Conservation (phyloP, 2,888 invertebrate species). For the Oeneis ivallda region DNA sequence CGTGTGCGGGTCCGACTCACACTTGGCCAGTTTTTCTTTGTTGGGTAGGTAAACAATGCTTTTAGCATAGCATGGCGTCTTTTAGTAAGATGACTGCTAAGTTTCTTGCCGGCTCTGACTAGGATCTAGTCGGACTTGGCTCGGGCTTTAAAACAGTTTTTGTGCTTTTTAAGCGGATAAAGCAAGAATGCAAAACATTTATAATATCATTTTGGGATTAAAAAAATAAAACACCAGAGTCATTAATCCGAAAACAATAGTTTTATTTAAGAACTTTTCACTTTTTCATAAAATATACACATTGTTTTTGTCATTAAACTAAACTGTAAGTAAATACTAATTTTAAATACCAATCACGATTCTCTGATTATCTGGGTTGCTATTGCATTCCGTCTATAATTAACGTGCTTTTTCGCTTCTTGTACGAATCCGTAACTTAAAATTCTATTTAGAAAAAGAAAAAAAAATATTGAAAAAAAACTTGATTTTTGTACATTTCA, state of each 20-base stretch:
- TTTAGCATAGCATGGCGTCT: too few species aligned
- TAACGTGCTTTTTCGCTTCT: constrained; percentile 55
- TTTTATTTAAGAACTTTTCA: constrained; percentile 82
- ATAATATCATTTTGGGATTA: constrained; percentile 4
- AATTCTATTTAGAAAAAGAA: constrained; percentile 75
- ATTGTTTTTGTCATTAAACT: constrained; percentile 82
- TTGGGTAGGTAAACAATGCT: too few species aligned
- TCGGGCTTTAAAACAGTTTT: too few species aligned
- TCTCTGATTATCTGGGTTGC: constrained; percentile 55
- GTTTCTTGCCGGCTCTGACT: too few species aligned
- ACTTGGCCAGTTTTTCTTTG: too few species aligned
- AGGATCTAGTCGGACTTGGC: too few species aligned
- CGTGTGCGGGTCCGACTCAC: too few species aligned
- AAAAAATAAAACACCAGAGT: constrained; percentile 74
- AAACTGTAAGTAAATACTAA: constrained; percentile 82
- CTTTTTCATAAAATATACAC: constrained; percentile 82
- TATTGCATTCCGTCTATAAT: constrained; percentile 54
- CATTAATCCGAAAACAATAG: constrained; percentile 82
- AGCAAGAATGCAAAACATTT: too few species aligned
- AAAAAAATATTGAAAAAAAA: constrained; percentile 64
- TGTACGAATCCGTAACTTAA: constrained; percentile 78
- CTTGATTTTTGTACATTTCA: constrained; percentile 80
- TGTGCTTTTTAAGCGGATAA: too few species aligned
- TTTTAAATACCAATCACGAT: constrained; percentile 80
- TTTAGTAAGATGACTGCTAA: too few species aligned